Evolutionary conservation across 2,797 vertebrate species (phyloP).

Genomic region (Helicolenus hilgendorfi): DNA sequence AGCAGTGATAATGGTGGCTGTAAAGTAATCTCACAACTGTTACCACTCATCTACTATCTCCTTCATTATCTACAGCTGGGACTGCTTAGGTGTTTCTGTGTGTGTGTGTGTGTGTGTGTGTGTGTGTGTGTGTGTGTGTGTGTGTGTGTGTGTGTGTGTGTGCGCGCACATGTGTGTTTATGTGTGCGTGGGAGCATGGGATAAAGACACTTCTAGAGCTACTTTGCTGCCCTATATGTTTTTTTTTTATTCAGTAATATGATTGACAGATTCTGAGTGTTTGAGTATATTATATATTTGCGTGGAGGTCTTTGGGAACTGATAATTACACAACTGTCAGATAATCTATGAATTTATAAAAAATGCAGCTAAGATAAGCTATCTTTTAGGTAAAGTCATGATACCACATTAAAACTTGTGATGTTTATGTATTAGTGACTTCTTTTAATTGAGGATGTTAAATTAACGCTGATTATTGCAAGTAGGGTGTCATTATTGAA

Average conservation of each 20-base stretch:
- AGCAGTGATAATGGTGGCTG: constrained; percentile 70
- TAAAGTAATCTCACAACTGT: constrained; percentile 75
- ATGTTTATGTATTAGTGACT: too few relatives aligned
- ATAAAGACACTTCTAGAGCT: background rate
- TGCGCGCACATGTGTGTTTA: background rate
- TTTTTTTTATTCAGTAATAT: background rate
- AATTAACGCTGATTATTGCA: background rate
- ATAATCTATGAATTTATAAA: background rate
- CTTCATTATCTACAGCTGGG: constrained; percentile 67
- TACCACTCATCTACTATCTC: constrained; percentile 66
- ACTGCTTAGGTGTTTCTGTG: constrained; percentile 44
- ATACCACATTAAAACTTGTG: background rate
- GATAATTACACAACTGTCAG: background rate
- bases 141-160: constrained; percentile 17
- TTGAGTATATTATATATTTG: background rate
- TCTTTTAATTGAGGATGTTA: background rate
- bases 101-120: constrained; percentile 10
- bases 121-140: constrained; percentile 10
- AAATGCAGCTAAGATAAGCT: background rate
- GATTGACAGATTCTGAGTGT: background rate
- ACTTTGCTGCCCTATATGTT: background rate
- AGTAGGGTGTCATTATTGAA: background rate
- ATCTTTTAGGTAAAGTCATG: background rate
- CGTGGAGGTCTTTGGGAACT: background rate
- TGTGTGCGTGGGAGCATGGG: background rate